Percentiles rank a stretch among this genome's conserved stretches.
phyloP scores from a whole-genome alignment of 2,888 invertebrate species.

The Noctua fimbriata region DNA sequence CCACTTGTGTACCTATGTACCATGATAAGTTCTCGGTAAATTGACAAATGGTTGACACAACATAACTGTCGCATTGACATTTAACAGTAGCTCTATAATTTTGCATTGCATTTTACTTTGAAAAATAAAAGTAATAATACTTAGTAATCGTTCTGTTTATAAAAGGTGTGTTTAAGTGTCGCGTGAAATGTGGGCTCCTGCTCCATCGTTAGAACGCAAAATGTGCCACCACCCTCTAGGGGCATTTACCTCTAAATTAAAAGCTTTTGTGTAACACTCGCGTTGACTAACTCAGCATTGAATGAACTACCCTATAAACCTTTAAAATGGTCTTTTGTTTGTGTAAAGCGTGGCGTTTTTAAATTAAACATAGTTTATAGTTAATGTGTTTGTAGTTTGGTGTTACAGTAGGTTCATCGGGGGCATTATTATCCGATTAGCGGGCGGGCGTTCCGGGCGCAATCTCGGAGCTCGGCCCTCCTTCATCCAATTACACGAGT shows the following conservation, averaged over 20 bases:
- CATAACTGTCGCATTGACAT: constrained; percentile 17
- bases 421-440: constrained; percentile 88
- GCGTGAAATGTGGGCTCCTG: constrained; percentile 48
- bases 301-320: constrained; percentile 60
- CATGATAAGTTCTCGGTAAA: neutral
- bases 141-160: constrained; percentile 45
- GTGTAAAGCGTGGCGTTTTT: constrained; percentile 28
- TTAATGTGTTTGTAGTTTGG: constrained; percentile 67
- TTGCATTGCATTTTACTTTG: constrained; percentile 15
- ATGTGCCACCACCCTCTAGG: constrained; percentile 62
- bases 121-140: constrained; percentile 23
- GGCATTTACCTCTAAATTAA: constrained; percentile 71
- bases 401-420: constrained; percentile 73
- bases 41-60: neutral
- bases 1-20: neutral
- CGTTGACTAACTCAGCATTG: constrained; percentile 62
- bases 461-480: constrained; percentile 83
- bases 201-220: constrained; percentile 54
- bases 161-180: constrained; percentile 55
- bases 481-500: constrained; percentile 89
- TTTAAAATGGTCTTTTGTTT: constrained; percentile 30
- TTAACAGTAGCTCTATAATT: neutral
- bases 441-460: constrained; percentile 81
- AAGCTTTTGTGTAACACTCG: constrained; percentile 67
- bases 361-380: constrained; percentile 48